A percentile compares a stretch with the other conserved stretches of the same genome.
phyloP scores from a whole-genome alignment of 64 coral and sea anemone genomes.

The Trachythela sp. region DNA sequence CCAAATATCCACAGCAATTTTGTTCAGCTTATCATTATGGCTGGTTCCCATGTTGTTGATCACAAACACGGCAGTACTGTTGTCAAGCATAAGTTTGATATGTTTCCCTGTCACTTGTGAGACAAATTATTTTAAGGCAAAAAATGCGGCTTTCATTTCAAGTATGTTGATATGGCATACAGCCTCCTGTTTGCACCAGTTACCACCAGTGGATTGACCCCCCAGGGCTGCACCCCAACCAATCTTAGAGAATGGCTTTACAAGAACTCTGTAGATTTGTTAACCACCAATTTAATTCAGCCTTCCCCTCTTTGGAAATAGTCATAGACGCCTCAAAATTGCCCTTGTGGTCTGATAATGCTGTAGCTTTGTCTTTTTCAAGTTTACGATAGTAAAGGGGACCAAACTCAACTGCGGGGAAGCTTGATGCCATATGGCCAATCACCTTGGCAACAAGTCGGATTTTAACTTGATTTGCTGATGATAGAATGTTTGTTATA shows the following conservation, averaged over 20 bases:
- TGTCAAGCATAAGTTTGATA: constrained; percentile 56
- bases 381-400: constrained; percentile 48
- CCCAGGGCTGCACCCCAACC: constrained; percentile 45
- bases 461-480: not conserved
- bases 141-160: constrained; percentile 32
- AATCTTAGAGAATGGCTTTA: constrained; percentile 6
- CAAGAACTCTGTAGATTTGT: not conserved
- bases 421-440: not conserved
- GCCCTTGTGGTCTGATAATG: constrained; percentile 25
- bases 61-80: constrained; percentile 33
- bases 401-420: constrained; percentile 12
- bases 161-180: constrained; percentile 38
- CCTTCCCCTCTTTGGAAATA: constrained; percentile 17
- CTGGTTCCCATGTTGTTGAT: constrained; percentile 60
- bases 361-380: constrained; percentile 37
- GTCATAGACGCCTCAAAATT: constrained; percentile 38
- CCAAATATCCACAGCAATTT: not conserved
- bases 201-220: constrained; percentile 17
- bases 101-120: constrained; percentile 34
- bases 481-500: not conserved
- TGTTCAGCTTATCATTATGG: not conserved
- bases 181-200: constrained; percentile 22
- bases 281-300: constrained; percentile 50
- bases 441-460: not conserved
- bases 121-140: constrained; percentile 43